phyloP scores from a whole-genome alignment of 2,113 vertebrate species.

The Elaphurus davidianus region DNA sequence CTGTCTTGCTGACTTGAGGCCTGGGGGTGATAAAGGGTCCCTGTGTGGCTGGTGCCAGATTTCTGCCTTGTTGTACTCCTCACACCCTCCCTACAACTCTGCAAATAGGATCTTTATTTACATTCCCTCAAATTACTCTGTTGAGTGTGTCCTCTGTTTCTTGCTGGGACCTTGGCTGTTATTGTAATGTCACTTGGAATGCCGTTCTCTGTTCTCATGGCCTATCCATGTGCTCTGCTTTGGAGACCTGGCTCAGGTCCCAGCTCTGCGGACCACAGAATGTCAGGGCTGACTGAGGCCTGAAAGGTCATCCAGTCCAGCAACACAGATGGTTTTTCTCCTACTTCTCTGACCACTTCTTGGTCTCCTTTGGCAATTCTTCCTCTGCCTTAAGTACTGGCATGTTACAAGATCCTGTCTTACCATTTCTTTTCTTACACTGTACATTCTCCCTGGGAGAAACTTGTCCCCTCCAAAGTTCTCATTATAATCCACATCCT shows the following conservation, averaged over 20 bases:
- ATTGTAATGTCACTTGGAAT: neutral
- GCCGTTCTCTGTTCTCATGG: neutral
- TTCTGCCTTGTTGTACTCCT: neutral
- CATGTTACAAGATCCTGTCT: neutral
- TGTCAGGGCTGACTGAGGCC: neutral
- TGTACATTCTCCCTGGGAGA: neutral
- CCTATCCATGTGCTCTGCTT: neutral
- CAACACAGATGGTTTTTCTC: neutral
- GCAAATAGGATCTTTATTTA: conserved; percentile 37
- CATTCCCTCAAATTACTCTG: neutral
- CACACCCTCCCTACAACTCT: neutral
- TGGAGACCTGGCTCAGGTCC: conserved; percentile 3
- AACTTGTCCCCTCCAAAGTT: neutral
- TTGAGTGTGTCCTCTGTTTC: conserved; percentile 20
- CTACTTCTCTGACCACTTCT: neutral
- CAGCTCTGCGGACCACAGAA: neutral
- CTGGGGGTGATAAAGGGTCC: neutral
- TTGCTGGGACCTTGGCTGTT: conserved; percentile 20
- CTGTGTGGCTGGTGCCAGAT: neutral
- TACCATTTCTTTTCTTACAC: neutral
- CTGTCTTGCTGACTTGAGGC: neutral
- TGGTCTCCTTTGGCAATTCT: neutral
- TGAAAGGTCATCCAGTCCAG: neutral
- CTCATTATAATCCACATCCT: neutral
- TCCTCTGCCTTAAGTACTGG: neutral